phyloP scores from a whole-genome alignment of 2,797 vertebrate species.

The Typhlichthys eigenmanni region DNA sequence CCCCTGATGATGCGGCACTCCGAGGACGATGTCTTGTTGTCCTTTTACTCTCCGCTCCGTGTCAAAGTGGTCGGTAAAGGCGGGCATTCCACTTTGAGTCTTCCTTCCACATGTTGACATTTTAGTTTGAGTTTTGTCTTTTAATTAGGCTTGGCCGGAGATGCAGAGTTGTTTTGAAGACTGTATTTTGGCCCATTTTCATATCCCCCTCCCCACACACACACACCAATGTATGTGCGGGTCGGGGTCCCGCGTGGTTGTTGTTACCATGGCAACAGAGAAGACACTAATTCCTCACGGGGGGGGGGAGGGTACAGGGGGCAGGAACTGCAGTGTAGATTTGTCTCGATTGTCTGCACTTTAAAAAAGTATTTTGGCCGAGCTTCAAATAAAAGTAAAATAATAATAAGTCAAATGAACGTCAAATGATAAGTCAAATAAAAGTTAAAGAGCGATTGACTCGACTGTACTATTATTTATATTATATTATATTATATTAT shows the following conservation, averaged over 20 bases:
- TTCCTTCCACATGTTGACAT: neutral
- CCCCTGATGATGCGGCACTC: conserved; percentile 40
- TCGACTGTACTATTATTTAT: no score
- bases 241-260: conserved; percentile 19
- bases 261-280: conserved; percentile 63
- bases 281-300: conserved; percentile 8
- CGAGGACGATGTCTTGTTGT: conserved; percentile 38
- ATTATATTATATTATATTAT: no score
- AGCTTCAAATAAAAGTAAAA: no score
- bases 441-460: no score
- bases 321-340: conserved; percentile 42
- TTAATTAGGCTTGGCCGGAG: conserved; percentile 33
- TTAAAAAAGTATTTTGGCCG: no score
- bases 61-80: neutral
- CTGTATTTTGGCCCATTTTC: conserved; percentile 15
- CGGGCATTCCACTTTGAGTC: neutral
- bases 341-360: neutral
- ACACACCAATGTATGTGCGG: conserved; percentile 2
- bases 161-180: conserved; percentile 24
- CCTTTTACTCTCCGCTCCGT: conserved; percentile 23
- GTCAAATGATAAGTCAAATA: no score
- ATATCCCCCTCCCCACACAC: neutral
- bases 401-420: no score
- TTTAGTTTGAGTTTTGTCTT: neutral
- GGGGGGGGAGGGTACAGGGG: neutral